phyloP scores from a whole-genome alignment of 2,797 vertebrate genomes.

The Sphenodon punctatus region DNA sequence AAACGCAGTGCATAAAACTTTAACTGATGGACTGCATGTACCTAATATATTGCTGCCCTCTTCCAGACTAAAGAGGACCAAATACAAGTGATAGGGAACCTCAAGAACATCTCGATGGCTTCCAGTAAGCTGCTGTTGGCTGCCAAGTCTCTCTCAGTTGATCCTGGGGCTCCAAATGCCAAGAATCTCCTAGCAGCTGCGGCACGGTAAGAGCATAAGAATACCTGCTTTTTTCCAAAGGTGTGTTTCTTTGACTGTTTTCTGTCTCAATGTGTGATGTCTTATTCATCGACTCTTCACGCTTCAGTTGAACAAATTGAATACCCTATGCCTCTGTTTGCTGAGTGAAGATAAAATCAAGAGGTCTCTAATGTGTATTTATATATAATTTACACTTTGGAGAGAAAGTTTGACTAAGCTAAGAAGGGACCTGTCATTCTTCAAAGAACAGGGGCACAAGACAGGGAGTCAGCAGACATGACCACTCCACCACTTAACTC shows the following conservation, averaged over 20 bases:
- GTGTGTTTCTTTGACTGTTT: background rate
- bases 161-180: slow-evolving; percentile 97
- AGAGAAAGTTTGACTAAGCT: no score
- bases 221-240: background rate
- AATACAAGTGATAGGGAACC: slow-evolving; percentile 97
- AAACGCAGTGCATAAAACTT: background rate
- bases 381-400: no score
- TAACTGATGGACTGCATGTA: background rate
- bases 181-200: slow-evolving; percentile 97
- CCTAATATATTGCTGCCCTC: slow-evolving; percentile 9
- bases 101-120: slow-evolving; percentile 99
- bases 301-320: no score
- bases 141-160: slow-evolving; percentile 97
- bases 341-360: background rate
- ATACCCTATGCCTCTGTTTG: background rate
- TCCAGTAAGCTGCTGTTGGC: slow-evolving; percentile 96
- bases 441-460: no score
- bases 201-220: slow-evolving; percentile 83
- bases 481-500: no score
- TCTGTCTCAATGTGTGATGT: background rate
- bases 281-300: no score
- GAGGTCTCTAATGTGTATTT: no score
- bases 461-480: no score
- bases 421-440: no score
- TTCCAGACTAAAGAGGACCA: slow-evolving; percentile 96